Percentiles rank a stretch among this genome's conserved stretches.
These are phyloP conservation scores for Lutjanus argentimaculatus DNA, from an alignment of 2,797 vertebrate species.

Conservation along the genomic window DNA sequence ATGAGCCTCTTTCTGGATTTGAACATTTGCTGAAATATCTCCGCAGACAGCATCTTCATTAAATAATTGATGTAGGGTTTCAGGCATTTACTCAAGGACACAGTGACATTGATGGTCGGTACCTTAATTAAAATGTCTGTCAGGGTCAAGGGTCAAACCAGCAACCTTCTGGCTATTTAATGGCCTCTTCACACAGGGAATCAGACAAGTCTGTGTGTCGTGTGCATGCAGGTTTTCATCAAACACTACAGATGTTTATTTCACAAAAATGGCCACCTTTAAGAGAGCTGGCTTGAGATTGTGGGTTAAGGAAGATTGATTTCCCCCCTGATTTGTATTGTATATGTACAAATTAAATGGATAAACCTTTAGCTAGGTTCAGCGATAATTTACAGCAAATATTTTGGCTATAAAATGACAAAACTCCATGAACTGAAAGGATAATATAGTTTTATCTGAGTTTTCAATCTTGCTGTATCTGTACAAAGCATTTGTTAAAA, in stretches of 20 bases:
- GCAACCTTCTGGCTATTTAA: slow-evolving; percentile 30
- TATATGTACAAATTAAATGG: background rate
- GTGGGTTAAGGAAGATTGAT: background rate
- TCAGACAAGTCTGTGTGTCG: background rate
- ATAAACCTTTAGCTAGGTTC: background rate
- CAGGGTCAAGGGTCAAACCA: slow-evolving; percentile 53
- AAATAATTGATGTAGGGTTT: slow-evolving; percentile 26
- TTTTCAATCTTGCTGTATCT: background rate
- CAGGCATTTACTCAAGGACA: slow-evolving; percentile 49
- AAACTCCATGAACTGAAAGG: background rate
- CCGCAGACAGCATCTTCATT: background rate
- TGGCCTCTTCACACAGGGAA: background rate
- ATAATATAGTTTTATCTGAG: background rate
- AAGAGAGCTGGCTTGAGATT: background rate
- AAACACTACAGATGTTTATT: background rate
- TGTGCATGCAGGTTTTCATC: background rate
- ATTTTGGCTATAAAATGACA: background rate
- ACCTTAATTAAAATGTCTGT: slow-evolving; percentile 44
- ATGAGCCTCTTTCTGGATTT: background rate
- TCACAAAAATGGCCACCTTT: background rate
- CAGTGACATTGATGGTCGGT: background rate
- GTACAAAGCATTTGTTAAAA: no score
- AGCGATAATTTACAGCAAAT: background rate
- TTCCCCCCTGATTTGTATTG: background rate
- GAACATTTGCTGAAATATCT: background rate